These are phyloP conservation scores for Nasonovia ribisnigri DNA, from an alignment of 2,888 invertebrate species.

Conservation along the genomic window DNA sequence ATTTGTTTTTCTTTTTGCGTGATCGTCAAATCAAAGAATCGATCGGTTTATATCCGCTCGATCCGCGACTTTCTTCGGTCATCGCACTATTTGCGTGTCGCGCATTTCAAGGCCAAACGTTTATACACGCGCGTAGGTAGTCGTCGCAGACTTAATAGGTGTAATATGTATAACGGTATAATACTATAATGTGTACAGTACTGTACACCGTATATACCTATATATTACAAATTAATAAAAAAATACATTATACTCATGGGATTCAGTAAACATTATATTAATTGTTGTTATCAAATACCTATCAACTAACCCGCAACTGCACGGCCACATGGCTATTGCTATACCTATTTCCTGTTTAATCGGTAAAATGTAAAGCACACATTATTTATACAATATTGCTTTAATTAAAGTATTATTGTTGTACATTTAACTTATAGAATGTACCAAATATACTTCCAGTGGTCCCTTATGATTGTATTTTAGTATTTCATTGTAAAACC, in stretches of 20 bases:
- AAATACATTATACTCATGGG: neutral
- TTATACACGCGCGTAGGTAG: neutral
- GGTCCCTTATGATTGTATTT: neutral
- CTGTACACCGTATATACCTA: neutral
- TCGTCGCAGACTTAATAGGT: neutral
- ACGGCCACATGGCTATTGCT: too few relatives aligned
- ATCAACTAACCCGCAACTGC: too few relatives aligned
- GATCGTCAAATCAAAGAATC: slow-evolving; percentile 5
- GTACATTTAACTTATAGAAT: neutral
- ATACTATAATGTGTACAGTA: neutral
- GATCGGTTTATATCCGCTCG: neutral
- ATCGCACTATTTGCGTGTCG: slow-evolving; percentile 21
- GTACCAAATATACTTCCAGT: neutral
- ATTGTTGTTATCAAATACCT: neutral
- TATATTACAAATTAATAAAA: neutral
- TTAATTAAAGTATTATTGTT: neutral
- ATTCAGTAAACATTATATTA: neutral
- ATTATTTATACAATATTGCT: neutral
- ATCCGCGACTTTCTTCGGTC: slow-evolving; percentile 56
- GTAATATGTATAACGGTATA: neutral
- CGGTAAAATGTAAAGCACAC: neutral
- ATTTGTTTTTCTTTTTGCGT: neutral
- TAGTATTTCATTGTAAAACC: neutral
- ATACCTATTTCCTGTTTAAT: neutral
- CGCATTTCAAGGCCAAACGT: slow-evolving; percentile 2